These are phyloP conservation scores for Sialis lutaria DNA, from an alignment of 2,888 invertebrate species.

Conservation along the genomic window DNA sequence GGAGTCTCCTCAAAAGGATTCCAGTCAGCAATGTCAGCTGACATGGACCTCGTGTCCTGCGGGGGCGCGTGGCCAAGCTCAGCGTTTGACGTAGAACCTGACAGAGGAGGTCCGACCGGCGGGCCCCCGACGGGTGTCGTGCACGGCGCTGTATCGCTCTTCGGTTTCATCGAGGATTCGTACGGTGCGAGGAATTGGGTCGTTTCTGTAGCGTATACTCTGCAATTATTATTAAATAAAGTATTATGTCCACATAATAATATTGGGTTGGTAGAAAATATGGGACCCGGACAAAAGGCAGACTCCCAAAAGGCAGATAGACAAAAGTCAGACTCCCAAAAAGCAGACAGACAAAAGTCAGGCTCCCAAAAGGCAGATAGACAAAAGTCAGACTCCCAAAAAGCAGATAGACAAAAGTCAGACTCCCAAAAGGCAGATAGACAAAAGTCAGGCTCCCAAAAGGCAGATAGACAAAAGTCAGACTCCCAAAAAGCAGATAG, in stretches of 20 bases:
- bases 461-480: too few species aligned
- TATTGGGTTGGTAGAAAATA: too few species aligned
- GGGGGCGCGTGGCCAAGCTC: slow-evolving; percentile 20
- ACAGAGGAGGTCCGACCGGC: slow-evolving; percentile 16
- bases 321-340: too few species aligned
- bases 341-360: too few species aligned
- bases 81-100: slow-evolving; percentile 23
- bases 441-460: too few species aligned
- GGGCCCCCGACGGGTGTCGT: slow-evolving; percentile 13
- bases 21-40: slow-evolving; percentile 53
- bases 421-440: too few species aligned
- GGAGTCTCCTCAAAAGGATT: slow-evolving; percentile 63
- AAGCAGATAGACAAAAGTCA: too few species aligned
- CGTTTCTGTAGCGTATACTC: slow-evolving; percentile 56
- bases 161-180: slow-evolving; percentile 44
- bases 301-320: too few species aligned
- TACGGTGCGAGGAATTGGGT: slow-evolving; percentile 57
- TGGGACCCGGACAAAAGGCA: too few species aligned
- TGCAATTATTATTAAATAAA: slow-evolving; percentile 19
- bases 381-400: too few species aligned
- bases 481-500: too few species aligned
- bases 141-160: slow-evolving; percentile 23
- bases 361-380: too few species aligned
- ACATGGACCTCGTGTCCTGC: slow-evolving; percentile 21
- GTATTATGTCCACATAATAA: background rate